These are phyloP conservation scores for Aptenodytes patagonicus DNA, from an alignment of 2,113 vertebrate genomes.

Conservation along the genomic window DNA sequence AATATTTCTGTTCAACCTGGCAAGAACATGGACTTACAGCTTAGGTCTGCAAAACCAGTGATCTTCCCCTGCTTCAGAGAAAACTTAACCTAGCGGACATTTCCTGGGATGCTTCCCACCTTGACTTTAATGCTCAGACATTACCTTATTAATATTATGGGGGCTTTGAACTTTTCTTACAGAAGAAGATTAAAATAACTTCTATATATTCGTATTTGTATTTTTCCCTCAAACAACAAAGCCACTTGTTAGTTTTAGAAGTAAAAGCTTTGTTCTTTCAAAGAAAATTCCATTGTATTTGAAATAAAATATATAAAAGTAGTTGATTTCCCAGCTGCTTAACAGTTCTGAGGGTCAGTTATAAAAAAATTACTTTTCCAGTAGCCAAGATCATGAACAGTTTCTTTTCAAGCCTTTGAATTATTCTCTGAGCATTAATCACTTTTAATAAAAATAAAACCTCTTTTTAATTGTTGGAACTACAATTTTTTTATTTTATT, in stretches of 20 bases:
- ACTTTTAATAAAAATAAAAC: constrained; percentile 26
- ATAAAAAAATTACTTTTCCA: constrained; percentile 27
- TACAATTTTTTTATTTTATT: neutral
- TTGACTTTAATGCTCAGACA: neutral
- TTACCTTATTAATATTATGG: neutral
- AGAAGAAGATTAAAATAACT: neutral
- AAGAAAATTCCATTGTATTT: neutral
- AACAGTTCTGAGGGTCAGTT: neutral
- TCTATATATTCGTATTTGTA: neutral
- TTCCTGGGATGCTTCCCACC: neutral
- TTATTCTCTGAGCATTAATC: constrained; percentile 28
- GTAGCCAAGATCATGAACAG: neutral
- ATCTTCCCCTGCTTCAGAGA: neutral
- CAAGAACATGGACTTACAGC: neutral
- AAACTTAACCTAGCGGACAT: neutral
- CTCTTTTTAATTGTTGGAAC: neutral
- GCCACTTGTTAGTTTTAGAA: neutral
- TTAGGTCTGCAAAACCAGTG: neutral
- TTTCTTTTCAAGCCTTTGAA: constrained; percentile 26
- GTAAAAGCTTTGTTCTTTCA: neutral
- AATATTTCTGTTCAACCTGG: neutral
- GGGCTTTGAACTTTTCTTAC: neutral
- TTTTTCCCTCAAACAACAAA: neutral
- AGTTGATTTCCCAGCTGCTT: neutral
- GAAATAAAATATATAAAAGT: neutral